Conservation (phyloP, 2,797 vertebrate genomes). For the Staurois parvus region DNA sequence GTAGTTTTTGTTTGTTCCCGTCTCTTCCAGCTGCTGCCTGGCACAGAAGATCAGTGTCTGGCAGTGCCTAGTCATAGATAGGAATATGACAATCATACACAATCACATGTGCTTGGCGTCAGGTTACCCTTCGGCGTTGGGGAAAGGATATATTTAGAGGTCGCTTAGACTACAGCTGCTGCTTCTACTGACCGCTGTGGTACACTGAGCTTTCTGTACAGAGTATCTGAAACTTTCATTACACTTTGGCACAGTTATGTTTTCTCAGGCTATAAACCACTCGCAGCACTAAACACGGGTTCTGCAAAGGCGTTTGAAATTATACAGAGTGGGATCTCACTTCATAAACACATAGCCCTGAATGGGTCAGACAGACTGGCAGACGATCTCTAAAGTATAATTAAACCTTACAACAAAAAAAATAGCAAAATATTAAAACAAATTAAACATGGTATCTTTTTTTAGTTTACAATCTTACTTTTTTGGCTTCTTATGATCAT, state of each 20-base stretch:
- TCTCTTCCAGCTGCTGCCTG: slow-evolving; percentile 8
- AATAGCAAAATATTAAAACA: no score
- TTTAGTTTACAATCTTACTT: no score
- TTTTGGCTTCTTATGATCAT: no score
- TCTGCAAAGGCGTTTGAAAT: background rate
- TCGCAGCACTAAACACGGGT: background rate
- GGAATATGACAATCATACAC: slow-evolving; percentile 65
- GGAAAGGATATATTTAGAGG: slow-evolving; percentile 64
- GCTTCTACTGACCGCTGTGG: background rate
- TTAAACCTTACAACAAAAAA: no score
- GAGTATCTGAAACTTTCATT: slow-evolving; percentile 2
- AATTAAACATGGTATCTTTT: no score
- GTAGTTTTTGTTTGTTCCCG: background rate
- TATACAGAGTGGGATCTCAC: background rate
- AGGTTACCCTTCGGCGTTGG: slow-evolving; percentile 52
- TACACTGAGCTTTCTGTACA: slow-evolving; percentile 5
- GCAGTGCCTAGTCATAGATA: slow-evolving; percentile 44
- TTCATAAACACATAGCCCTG: background rate
- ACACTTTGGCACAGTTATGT: slow-evolving; percentile 13
- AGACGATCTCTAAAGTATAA: background rate
- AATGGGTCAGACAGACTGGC: background rate
- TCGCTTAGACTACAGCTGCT: slow-evolving; percentile 15
- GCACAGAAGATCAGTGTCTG: slow-evolving; percentile 7
- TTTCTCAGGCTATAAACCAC: background rate
- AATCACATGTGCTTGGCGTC: slow-evolving; percentile 64